Evolutionary conservation across 30 jellyfish, hydroid and myxozoan species (phyloP), one percentile per base, ranked within the genome.

Genomic region (Nemopilema nomurai): DNA sequence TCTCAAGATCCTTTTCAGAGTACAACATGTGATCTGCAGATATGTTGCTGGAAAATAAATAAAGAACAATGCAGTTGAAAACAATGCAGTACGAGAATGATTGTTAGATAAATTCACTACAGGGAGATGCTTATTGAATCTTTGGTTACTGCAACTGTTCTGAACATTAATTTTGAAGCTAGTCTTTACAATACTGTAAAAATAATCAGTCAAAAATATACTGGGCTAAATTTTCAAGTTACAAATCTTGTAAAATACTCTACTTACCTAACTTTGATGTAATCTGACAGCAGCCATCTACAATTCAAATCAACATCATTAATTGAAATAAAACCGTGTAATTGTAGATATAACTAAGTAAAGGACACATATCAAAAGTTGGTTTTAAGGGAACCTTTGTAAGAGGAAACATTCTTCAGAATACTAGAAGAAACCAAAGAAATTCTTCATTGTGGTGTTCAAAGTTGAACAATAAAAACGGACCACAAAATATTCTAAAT

Each of bases 241-340:
- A 30, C 23, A 21, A 23, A 16, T 20, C 23, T 16, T 1, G 1
- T 17, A 67, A 1, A 16, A 1, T 23, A 16, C 23, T 18, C 21
- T 51, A 6, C 87, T 17, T 80, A 90, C 97, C 92, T 84, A 30
- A 96, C 98, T 88, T 91, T 91, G 78, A 96, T 91, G 89, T 90
- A 96, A 85, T 96, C 99, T 41, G 99, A 97, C 73, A 96, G 68
- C 53, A 96, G 90, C 99, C 99, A 96, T 63, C 99, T 96, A 53
- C 70, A 91, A 69, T 17, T 70, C 23, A n/a, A 79, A 62, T 3
- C 6, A 41, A 13, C 9, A 41, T 3, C 13, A 41, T 41, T 13
- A 41, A 41, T 41, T 13, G 57, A 41, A 3, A 41, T 6, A 13
- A 41, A 41, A 41, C 57, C 13, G 57, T 3, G 13, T 13, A 41